Evolutionary conservation across 2,113 vertebrate species (phyloP), one percentile per base, ranked within the genome.

Genomic region (Micronycteris hirsuta): DNA sequence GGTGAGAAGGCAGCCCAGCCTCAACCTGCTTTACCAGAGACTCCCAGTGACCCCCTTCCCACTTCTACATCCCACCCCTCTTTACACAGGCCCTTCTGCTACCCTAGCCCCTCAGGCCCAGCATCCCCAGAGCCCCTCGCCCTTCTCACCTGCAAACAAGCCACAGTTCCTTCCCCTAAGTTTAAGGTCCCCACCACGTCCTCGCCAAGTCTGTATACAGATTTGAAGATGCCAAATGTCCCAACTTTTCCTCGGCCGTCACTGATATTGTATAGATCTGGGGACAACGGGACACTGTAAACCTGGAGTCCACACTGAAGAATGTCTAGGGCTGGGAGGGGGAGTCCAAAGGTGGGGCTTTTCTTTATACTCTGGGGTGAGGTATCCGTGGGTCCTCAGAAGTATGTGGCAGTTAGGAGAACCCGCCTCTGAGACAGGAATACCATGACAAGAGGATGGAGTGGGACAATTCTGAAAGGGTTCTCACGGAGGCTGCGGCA

Each of bases 211-310:
- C 99, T 99, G 98, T 99, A 99, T 3, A 99, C 98, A 0, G 98
- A 99, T 97, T 99, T 99, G 98, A 99, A 99, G 98, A 99, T 99
- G 98, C 99, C 99, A 97, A 99, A 99, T 0, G 99, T 99, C 9
- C 99, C 99, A 94, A 99, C 99, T 96, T 99, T 99, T 31, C 99
- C 99, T 31, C 99, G 98, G 84, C 98, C 97, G 74, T 99, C 99
- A 96, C 99, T 99, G 98, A 99, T 99, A 95, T 99, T 99, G 94
- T 99, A 99, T 82, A 99, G 98, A 97, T 99, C 99, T 99, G 97
- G 10, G 91, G 74, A 96, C 13, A 94, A 84, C 43, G 38, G 58
- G 70, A 17, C 15, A 3, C 1, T 33, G 0, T 16, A 52, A 97
- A 65, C 36, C 13, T 92, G 26, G 22, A 70, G 52, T 93, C 77